phyloP scores from a whole-genome alignment of 2,888 invertebrate species.

The Eudemis profundana region DNA sequence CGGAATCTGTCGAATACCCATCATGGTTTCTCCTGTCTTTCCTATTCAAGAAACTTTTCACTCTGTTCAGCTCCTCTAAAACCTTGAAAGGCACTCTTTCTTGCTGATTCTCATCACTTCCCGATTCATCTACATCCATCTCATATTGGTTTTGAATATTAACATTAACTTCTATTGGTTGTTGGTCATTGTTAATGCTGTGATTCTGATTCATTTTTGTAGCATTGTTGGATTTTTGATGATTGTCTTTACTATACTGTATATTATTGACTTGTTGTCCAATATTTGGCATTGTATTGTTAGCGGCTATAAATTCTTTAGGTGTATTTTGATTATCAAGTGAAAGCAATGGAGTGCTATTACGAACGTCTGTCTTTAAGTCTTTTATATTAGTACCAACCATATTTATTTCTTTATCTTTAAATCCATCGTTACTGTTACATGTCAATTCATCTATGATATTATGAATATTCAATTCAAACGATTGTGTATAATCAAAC shows the following conservation, averaged over 20 bases:
- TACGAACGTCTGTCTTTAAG: not conserved
- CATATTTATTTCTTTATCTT: not conserved
- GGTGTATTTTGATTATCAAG: not conserved
- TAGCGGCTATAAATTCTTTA: not conserved
- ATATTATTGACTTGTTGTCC: not conserved
- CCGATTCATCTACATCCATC: constrained; percentile 47
- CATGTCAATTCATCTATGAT: not conserved
- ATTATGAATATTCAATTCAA: not conserved
- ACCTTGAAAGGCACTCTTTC: constrained; percentile 71
- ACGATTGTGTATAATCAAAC: not conserved
- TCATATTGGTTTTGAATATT: constrained; percentile 41
- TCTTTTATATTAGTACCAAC: not conserved
- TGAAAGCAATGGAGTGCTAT: not conserved
- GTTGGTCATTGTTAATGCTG: constrained; percentile 16
- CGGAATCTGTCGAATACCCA: constrained; percentile 62
- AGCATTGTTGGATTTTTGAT: not conserved
- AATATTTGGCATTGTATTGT: not conserved
- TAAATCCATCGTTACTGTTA: not conserved
- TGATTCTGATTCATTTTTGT: constrained; percentile 14
- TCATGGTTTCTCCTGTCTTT: constrained; percentile 47
- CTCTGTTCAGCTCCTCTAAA: constrained; percentile 59
- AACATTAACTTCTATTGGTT: constrained; percentile 28
- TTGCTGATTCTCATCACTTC: constrained; percentile 46
- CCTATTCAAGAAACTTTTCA: constrained; percentile 32
- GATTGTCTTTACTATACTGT: not conserved